These are phyloP conservation scores for Amphiprion ocellaris DNA, from an alignment of 2,113 vertebrate species.

Conservation along the genomic window DNA sequence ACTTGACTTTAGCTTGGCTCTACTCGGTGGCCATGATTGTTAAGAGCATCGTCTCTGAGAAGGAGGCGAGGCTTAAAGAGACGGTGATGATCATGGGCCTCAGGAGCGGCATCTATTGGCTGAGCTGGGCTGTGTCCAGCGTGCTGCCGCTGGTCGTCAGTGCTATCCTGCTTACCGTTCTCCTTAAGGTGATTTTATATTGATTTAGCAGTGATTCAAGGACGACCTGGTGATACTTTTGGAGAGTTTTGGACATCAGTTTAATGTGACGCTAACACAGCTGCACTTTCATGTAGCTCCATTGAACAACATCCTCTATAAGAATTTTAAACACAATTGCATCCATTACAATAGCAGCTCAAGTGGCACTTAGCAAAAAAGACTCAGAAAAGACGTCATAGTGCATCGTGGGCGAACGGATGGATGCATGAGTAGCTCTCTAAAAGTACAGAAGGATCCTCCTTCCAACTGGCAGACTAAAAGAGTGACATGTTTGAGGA, in stretches of 20 bases:
- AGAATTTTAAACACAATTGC: slow-evolving; percentile 44
- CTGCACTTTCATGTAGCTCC: slow-evolving; percentile 17
- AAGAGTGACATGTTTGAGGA: slow-evolving; percentile 38
- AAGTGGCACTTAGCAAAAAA: slow-evolving; percentile 39
- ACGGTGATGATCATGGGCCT: slow-evolving; percentile 96
- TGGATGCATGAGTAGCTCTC: slow-evolving; percentile 29
- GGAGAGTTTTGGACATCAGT: slow-evolving; percentile 35
- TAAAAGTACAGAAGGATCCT: slow-evolving; percentile 62
- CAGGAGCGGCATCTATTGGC: slow-evolving; percentile 90
- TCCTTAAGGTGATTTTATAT: slow-evolving; percentile 91
- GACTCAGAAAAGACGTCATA: neutral
- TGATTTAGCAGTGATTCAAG: slow-evolving; percentile 69
- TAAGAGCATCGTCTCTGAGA: slow-evolving; percentile 94
- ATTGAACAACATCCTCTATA: slow-evolving; percentile 23
- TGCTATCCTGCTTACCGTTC: slow-evolving; percentile 87
- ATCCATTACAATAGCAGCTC: slow-evolving; percentile 30
- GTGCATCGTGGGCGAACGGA: slow-evolving; percentile 17
- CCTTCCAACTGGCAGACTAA: slow-evolving; percentile 50
- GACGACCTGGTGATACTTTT: slow-evolving; percentile 58
- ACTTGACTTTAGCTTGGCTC: slow-evolving; percentile 97
- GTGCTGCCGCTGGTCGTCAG: slow-evolving; percentile 91
- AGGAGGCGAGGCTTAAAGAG: slow-evolving; percentile 95
- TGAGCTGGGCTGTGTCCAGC: slow-evolving; percentile 95
- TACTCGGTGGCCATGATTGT: slow-evolving; percentile 96
- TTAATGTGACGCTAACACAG: slow-evolving; percentile 6